A percentile compares a stretch with the other conserved stretches of the same genome.
Evolutionary conservation across 2,888 invertebrate genomes (phyloP).

Genomic region (Aricia artaxerxes): DNA sequence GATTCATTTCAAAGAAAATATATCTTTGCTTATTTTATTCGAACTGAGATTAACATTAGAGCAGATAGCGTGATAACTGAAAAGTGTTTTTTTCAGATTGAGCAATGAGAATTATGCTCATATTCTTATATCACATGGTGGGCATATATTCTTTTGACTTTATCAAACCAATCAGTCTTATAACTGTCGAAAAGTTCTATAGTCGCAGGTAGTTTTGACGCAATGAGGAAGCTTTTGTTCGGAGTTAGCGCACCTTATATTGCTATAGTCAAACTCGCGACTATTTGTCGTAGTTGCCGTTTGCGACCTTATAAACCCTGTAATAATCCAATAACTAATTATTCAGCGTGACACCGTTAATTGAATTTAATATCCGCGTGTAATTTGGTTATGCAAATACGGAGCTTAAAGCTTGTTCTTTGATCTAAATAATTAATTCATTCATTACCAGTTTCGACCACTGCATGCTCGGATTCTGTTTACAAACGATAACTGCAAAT

Average conservation of each 20-base stretch:
- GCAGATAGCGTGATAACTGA: too few relatives aligned
- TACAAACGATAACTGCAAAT: neutral
- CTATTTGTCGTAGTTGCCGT: neutral
- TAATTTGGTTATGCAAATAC: conserved; percentile 41
- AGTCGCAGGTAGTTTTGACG: too few relatives aligned
- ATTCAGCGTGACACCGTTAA: conserved; percentile 40
- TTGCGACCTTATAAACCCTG: neutral
- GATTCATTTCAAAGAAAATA: too few relatives aligned
- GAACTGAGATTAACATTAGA: too few relatives aligned
- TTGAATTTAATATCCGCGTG: conserved; percentile 42
- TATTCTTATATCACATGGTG: too few relatives aligned
- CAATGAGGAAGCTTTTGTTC: too few relatives aligned
- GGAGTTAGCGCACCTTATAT: neutral
- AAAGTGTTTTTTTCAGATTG: too few relatives aligned
- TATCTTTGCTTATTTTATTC: too few relatives aligned
- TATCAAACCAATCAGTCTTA: too few relatives aligned
- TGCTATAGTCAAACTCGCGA: neutral
- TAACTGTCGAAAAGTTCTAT: too few relatives aligned
- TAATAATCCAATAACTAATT: conserved; percentile 33
- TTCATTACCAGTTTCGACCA: neutral
- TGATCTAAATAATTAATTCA: conserved; percentile 31
- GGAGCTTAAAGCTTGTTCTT: conserved; percentile 41
- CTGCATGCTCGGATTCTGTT: neutral
- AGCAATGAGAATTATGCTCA: too few relatives aligned
- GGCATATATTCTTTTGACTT: too few relatives aligned